A percentile compares a stretch with the other conserved stretches of the same genome.
phyloP scores from a whole-genome alignment of 2,797 vertebrate genomes.

The Euthynnus affinis region DNA sequence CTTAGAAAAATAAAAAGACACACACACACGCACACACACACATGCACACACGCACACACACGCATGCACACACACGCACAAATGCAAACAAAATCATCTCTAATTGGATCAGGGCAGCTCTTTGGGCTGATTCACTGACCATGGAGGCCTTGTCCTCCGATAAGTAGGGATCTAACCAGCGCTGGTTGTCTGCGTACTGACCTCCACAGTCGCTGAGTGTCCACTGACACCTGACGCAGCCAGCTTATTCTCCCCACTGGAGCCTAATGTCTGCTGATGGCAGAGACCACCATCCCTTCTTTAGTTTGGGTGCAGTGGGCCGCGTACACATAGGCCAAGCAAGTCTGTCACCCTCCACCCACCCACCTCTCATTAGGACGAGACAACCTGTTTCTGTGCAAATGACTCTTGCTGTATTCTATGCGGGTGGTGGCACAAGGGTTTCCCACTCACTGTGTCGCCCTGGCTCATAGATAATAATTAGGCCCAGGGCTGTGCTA shows the following conservation, averaged over 20 bases:
- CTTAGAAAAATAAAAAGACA: conserved; percentile 61
- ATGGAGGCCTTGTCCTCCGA: conserved; percentile 69
- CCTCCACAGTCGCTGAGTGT: conserved; percentile 64
- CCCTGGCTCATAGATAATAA: conserved; percentile 76
- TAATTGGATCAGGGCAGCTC: conserved; percentile 78
- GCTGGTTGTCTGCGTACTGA: conserved; percentile 65
- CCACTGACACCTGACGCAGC: conserved; percentile 78
- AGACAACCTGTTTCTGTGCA: conserved; percentile 69
- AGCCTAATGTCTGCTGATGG: conserved; percentile 76
- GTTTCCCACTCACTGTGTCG: conserved; percentile 63
- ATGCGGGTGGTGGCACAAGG: conserved; percentile 74
- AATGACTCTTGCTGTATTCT: conserved; percentile 63
- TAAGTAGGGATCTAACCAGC: conserved; percentile 73
- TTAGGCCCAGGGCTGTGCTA: conserved; percentile 72
- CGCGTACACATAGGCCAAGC: conserved; percentile 68
- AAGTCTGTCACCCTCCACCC: conserved; percentile 70
- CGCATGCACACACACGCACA: conserved; percentile 53
- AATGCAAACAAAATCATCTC: conserved; percentile 66
- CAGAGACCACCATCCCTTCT: conserved; percentile 82
- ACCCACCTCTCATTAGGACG: conserved; percentile 71
- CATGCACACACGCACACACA: conserved; percentile 32
- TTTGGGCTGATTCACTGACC: conserved; percentile 78
- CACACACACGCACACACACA: conserved; percentile 12
- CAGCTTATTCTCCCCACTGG: conserved; percentile 60
- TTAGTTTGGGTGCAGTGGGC: conserved; percentile 82